Evolutionary conservation across 1,140 invertebrate species (phyloP).

Genomic region (Phymastichus coffea): DNA sequence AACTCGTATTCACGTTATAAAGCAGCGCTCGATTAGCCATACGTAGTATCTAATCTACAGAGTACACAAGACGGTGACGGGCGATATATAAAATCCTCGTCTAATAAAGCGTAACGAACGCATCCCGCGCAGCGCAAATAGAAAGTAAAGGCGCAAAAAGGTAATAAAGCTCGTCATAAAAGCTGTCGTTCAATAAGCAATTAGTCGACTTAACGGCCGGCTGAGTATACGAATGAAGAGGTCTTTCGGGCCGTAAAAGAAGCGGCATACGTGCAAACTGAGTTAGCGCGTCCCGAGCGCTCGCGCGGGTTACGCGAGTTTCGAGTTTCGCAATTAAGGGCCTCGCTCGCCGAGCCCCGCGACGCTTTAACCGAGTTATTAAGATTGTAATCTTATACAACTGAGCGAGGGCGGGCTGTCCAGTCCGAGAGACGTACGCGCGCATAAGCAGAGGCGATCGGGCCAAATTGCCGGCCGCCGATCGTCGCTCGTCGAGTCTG

Average conservation of each 20-base stretch:
- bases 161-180: constrained; percentile 17
- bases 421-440: background rate
- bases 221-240: background rate
- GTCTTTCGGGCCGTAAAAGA: too few relatives aligned
- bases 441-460: background rate
- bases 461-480: background rate
- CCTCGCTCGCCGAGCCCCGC: too few relatives aligned
- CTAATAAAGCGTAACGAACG: too few relatives aligned
- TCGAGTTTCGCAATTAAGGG: constrained; percentile 37
- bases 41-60: too few relatives aligned
- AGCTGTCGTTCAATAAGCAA: constrained; percentile 24
- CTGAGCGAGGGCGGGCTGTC: constrained; percentile 23
- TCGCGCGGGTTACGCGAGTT: constrained; percentile 15
- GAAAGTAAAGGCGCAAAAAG: background rate
- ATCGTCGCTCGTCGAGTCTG: constrained; percentile 3
- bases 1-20: too few relatives aligned
- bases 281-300: too few relatives aligned
- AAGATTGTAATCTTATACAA: constrained; percentile 41
- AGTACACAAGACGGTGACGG: too few relatives aligned
- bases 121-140: background rate
- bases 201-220: constrained; percentile 22
- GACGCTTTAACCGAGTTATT: constrained; percentile 42
- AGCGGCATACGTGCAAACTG: too few relatives aligned
- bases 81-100: too few relatives aligned
- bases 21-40: too few relatives aligned